Base-by-base conservation (phyloP, 92 coral and sea anemone genomes). In the Siderastrea radians region DNA sequence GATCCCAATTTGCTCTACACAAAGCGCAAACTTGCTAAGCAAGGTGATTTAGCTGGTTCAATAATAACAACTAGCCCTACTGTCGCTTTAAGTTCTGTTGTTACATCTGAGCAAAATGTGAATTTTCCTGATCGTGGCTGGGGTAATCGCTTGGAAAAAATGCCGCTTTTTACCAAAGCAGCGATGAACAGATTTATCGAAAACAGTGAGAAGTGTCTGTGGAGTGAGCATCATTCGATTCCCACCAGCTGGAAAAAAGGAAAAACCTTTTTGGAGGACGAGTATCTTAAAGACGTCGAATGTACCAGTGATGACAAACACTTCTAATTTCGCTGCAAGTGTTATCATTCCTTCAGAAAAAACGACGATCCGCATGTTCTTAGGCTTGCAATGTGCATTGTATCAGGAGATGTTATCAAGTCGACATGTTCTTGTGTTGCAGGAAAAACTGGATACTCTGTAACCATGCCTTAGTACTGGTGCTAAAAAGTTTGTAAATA, bases 201-300 rank as follows among this genome's bases (percentile, higher is more conserved):
- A 9, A 55, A 76, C 6, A 76, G 10, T 10, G 51, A 17, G 38
- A 57, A 76, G 26, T 49, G 51, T 26, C 38, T 91, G 3, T 89
- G 84, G 11, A 78, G 91, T 16, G 74, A 66, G 0, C 60, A 87
- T 3, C 87, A 88, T 73, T 75, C 88, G 10, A 92, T 91, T 0
- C 87, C 90, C 8, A 87, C 84, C 38, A 79, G 92, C 74, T 84
- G 82, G 89, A 87, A 85, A 26, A 91, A 91, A 53, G 92, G 75
- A 26, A 87, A 87, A 74, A 87, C 89, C 0, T 91, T 87, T 77
- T 74, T 90, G 9, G 86, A 90, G 38, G 93, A 89, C 51, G 85
- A 89, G 19, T 89, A 89, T 46, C 65, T 84, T 9, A 61, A 84
- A 59, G 58, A 68, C 59, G 75, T 86, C 8, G 81, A 86, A 77